Conservation (phyloP, 2,888 invertebrate genomes). For the Drosophila neutralis region DNA sequence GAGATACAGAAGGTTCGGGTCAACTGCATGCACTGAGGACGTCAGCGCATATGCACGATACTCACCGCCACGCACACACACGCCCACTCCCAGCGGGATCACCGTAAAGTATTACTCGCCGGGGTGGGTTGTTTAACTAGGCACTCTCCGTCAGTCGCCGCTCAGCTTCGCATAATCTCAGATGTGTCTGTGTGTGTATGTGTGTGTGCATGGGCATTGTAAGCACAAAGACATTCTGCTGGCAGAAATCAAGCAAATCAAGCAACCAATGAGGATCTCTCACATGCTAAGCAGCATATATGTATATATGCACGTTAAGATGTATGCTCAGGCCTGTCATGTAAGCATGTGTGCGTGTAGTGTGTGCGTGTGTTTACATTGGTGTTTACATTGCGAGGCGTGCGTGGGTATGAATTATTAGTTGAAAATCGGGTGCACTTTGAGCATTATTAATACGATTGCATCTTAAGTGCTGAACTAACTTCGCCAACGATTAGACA, state of each 20-base stretch:
- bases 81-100: too few species aligned
- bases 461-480: slow-evolving; percentile 17
- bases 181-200: too few species aligned
- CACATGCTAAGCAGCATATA: slow-evolving; percentile 26
- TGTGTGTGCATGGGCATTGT: slow-evolving; percentile 4
- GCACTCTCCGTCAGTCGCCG: too few species aligned
- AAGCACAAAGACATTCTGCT: slow-evolving; percentile 18
- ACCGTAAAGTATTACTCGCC: too few species aligned
- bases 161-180: too few species aligned
- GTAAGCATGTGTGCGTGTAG: slow-evolving; percentile 1
- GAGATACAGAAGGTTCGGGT: too few species aligned
- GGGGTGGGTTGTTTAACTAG: too few species aligned
- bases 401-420: slow-evolving; percentile 60
- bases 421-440: slow-evolving; percentile 7
- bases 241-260: background rate
- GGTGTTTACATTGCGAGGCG: slow-evolving; percentile 14
- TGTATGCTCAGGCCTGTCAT: slow-evolving; percentile 20
- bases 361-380: slow-evolving; percentile 32
- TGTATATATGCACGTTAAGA: background rate
- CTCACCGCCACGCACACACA: too few species aligned
- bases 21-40: too few species aligned
- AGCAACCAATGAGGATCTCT: slow-evolving; percentile 11
- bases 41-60: too few species aligned
- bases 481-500: slow-evolving; percentile 22
- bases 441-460: slow-evolving; percentile 1